phyloP scores from a whole-genome alignment of 2,113 vertebrate genomes.

The Pogonocichla stellata region DNA sequence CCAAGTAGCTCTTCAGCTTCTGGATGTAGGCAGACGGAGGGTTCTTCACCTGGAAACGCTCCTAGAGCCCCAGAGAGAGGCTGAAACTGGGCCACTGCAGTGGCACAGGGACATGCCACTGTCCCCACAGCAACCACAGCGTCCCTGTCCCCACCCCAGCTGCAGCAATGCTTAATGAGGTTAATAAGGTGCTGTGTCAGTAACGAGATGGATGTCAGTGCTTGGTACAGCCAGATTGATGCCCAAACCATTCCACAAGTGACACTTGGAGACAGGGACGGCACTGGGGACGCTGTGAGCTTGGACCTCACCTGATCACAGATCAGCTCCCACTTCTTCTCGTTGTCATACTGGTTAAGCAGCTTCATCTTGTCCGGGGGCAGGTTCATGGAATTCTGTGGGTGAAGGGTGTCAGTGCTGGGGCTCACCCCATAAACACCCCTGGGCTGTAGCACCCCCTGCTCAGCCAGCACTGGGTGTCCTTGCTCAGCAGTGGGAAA shows the following conservation, averaged over 20 bases:
- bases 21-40: conserved; percentile 89
- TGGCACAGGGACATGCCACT: background rate
- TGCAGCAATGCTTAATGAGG: background rate
- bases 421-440: background rate
- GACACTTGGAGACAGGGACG: background rate
- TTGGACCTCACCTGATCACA: conserved; percentile 85
- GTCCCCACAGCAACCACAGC: background rate
- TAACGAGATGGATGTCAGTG: background rate
- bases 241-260: rapidly evolving
- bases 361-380: conserved; percentile 93
- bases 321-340: conserved; percentile 98
- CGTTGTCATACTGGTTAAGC: conserved; percentile 90
- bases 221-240: rapidly evolving
- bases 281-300: rapidly evolving
- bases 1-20: conserved; percentile 87
- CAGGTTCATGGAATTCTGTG: conserved; percentile 92
- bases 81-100: background rate
- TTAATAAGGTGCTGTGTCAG: background rate
- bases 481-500: background rate
- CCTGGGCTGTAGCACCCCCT: background rate
- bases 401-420: background rate
- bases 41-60: conserved; percentile 93
- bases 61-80: conserved; percentile 67
- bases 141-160: background rate
- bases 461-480: background rate